These are phyloP conservation scores for Hyperoplus lanceolatus DNA, from an alignment of 2,797 vertebrate species.

Conservation along the genomic window DNA sequence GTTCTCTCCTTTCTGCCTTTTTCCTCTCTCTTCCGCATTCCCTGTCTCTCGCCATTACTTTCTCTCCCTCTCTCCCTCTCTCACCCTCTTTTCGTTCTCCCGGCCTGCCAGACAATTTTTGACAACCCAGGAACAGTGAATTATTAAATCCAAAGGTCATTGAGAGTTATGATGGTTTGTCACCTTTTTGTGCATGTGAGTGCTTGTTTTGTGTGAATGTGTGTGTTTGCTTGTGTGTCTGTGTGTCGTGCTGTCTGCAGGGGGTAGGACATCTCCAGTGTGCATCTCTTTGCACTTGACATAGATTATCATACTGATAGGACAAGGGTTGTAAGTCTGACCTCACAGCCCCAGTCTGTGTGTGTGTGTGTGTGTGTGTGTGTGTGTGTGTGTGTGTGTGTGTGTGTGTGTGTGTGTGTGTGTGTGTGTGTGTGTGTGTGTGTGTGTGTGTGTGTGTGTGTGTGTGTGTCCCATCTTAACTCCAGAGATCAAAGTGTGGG, in stretches of 20 bases:
- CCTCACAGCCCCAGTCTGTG: conserved; percentile 42
- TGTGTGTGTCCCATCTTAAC: conserved; percentile 42
- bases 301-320: conserved; percentile 74
- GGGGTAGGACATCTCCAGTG: conserved; percentile 40
- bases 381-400: conserved; percentile 28
- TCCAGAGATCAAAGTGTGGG: conserved; percentile 81
- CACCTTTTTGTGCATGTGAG: conserved; percentile 34
- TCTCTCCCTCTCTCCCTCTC: conserved; percentile 33
- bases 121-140: conserved; percentile 54
- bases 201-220: conserved; percentile 18
- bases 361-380: conserved; percentile 25
- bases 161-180: conserved; percentile 42
- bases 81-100: conserved; percentile 11
- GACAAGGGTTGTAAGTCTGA: conserved; percentile 57
- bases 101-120: conserved; percentile 45
- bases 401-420: conserved; percentile 38
- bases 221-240: conserved; percentile 16
- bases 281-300: conserved; percentile 76
- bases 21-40: conserved; percentile 74
- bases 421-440: conserved; percentile 33
- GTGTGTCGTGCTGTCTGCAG: conserved; percentile 39
- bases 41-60: conserved; percentile 48
- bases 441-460: conserved; percentile 32
- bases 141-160: conserved; percentile 58
- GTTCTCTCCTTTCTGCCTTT: conserved; percentile 80